Percentiles rank a stretch among this genome's conserved stretches.
Evolutionary conservation across 1,140 invertebrate species (phyloP).

Genomic region (Neuroterus valhalla): DNA sequence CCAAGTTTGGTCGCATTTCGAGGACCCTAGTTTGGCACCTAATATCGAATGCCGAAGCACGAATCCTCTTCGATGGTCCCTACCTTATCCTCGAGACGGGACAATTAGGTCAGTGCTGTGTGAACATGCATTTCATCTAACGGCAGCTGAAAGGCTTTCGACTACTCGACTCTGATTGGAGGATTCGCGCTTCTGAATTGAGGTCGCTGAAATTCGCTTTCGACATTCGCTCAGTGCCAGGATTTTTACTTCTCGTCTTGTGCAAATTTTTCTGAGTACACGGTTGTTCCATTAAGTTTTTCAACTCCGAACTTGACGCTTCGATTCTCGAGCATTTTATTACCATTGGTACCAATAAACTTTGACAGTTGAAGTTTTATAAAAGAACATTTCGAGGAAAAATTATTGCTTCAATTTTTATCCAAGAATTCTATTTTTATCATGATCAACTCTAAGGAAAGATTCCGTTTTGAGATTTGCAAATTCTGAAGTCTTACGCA

Average conservation of each 20-base stretch:
- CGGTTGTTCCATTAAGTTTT: too few species aligned
- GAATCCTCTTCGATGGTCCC: constrained; percentile 48
- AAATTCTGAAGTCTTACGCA: too few species aligned
- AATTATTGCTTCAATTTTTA: too few species aligned
- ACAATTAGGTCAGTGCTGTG: constrained; percentile 63
- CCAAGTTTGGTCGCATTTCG: constrained; percentile 47
- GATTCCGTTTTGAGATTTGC: too few species aligned
- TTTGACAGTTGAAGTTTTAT: too few species aligned
- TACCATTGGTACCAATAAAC: too few species aligned
- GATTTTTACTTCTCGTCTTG: background rate
- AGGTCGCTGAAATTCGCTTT: constrained; percentile 42
- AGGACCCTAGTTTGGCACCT: constrained; percentile 47
- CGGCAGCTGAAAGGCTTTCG: constrained; percentile 49
- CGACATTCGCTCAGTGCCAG: constrained; percentile 38
- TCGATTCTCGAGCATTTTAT: too few species aligned
- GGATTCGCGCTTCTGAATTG: constrained; percentile 17
- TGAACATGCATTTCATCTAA: constrained; percentile 59
- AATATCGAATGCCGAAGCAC: constrained; percentile 60
- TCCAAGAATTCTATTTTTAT: too few species aligned
- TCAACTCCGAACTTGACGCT: too few species aligned
- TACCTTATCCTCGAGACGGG: constrained; percentile 49
- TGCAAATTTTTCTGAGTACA: too few species aligned
- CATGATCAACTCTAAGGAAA: too few species aligned
- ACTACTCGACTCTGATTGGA: constrained; percentile 45
- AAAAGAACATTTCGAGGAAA: too few species aligned